A percentile compares a stretch with the other conserved stretches of the same genome.
phyloP scores from a whole-genome alignment of 2,888 invertebrate species.

The Pyrrhia umbra region DNA sequence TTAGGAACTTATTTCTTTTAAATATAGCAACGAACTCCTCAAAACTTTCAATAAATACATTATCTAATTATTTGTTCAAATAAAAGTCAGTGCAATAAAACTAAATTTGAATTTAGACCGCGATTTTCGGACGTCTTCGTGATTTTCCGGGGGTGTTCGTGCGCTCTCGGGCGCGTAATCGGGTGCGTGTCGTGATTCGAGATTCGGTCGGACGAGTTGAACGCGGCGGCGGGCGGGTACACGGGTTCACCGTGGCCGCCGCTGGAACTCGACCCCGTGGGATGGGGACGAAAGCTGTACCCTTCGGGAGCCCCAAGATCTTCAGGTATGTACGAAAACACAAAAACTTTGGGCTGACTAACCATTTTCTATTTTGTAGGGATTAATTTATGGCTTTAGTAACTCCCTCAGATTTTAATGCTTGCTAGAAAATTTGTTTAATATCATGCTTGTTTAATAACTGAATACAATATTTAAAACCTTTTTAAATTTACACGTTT shows the following conservation, averaged over 20 bases:
- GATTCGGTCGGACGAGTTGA: constrained; percentile 94
- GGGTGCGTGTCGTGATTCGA: constrained; percentile 86
- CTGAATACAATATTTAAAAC: not conserved
- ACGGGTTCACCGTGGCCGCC: constrained; percentile 95
- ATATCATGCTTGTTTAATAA: not conserved
- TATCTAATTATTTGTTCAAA: not conserved
- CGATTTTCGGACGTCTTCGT: constrained; percentile 70
- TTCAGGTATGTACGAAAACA: constrained; percentile 82
- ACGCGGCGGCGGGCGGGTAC: constrained; percentile 93
- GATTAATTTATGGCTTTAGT: not conserved
- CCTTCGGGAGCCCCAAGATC: constrained; percentile 93
- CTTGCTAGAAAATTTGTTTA: not conserved
- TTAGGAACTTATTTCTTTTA: constrained; percentile 11
- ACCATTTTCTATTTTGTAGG: not conserved
- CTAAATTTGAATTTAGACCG: constrained; percentile 61
- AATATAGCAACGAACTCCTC: not conserved
- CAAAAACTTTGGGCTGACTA: constrained; percentile 16
- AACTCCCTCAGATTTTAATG: not conserved
- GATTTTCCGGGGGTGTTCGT: constrained; percentile 77
- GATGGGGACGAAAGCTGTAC: constrained; percentile 95
- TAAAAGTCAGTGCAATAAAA: constrained; percentile 40
- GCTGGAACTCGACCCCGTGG: constrained; percentile 93
- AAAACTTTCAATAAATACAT: not conserved
- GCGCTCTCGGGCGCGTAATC: constrained; percentile 81
- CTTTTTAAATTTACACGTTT: not conserved